Evolutionary conservation across 1,140 invertebrate species (phyloP), one percentile per base, ranked within the genome.

Genomic region (Tetramorium parvispinum): DNA sequence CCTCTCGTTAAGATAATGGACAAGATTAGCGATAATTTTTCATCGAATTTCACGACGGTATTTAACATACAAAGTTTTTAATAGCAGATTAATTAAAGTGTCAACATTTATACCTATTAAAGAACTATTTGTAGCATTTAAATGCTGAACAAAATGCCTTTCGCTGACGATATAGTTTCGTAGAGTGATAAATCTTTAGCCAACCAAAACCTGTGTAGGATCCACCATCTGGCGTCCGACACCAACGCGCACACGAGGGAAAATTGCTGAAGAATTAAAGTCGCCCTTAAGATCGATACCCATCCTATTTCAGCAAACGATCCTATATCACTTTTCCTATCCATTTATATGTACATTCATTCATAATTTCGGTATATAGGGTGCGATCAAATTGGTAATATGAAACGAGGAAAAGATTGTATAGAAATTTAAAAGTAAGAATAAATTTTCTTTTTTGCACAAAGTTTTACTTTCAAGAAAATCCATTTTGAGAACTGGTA

Each of bases 231-330:
- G 77, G 63, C 16, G 63, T 81, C 32, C 32, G 63, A 81, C 43
- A 79, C 76, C 27, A 6, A 79, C 24, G 66, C 43, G n/a, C 27
- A 53, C 13, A 37, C n/a, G 46, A 70, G 63, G 53, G 63, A 70
- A 68, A 68, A 79, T 79, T 79, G 77, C 59, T 37, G 18, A 51
- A 68, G 77, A 70, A 68, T 81, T 81, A 53, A 81, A 68, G 77
- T 81, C 63, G 61, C n/a, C 27, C 46, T 65, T 37, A 13, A 81
- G 65, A 81, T 81, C 77, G 46, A 81, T 70, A 70, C 5, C 63
- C 43, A 37, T 32, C 21, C 21, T 68, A 70, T 68, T 68, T 40
- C 63, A 43, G n/a, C 16, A 43, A 68, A 53, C 5, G 46, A 3
- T 10, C 32, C n/a, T 70, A 68, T 53, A 70, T 81, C 21, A 53